phyloP scores from a whole-genome alignment of 2,113 vertebrate genomes.

The Verasper variegatus region DNA sequence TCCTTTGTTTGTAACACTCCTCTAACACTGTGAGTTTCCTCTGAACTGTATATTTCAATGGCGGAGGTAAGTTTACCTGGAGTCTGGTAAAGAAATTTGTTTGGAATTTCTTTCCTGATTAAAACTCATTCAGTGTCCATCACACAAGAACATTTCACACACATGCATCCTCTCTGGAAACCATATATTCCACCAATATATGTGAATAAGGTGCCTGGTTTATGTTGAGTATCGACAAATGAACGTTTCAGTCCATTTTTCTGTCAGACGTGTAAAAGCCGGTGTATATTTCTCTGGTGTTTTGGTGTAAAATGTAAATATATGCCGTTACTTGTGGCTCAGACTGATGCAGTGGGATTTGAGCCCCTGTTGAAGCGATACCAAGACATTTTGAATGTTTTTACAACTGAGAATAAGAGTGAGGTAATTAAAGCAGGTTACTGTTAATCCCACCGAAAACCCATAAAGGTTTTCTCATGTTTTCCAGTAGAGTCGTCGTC shows the following conservation, averaged over 20 bases:
- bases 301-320: constrained; percentile 22
- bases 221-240: constrained; percentile 22
- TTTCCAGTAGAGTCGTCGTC: constrained; percentile 13
- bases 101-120: constrained; percentile 70
- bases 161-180: constrained; percentile 42
- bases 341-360: neutral
- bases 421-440: neutral
- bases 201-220: constrained; percentile 60
- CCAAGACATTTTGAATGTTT: constrained; percentile 46
- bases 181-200: constrained; percentile 81
- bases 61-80: constrained; percentile 71
- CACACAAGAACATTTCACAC: constrained; percentile 33
- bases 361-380: constrained; percentile 9
- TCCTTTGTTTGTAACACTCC: constrained; percentile 6
- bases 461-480: constrained; percentile 2
- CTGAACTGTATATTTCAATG: constrained; percentile 20
- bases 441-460: constrained; percentile 9
- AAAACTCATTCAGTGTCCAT: constrained; percentile 46
- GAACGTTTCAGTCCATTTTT: constrained; percentile 14
- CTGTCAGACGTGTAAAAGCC: constrained; percentile 25
- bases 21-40: constrained; percentile 22
- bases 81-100: constrained; percentile 68
- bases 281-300: no score
- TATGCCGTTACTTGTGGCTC: neutral
- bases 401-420: neutral